Conservation (phyloP, 2,888 invertebrate species). For the Argyra leucocephala region DNA sequence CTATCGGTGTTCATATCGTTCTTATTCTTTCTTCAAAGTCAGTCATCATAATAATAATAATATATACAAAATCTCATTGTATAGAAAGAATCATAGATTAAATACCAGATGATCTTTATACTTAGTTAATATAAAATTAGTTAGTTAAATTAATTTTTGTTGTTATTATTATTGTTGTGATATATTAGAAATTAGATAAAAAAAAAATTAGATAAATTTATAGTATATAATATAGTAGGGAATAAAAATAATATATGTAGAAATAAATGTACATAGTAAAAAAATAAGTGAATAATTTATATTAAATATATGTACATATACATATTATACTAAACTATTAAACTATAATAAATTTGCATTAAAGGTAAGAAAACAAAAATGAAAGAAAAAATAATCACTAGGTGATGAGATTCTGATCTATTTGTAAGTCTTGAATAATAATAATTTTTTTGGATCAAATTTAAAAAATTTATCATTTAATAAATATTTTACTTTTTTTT, state of each 20-base stretch:
- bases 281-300: not conserved
- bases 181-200: not conserved
- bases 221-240: no score
- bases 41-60: not conserved
- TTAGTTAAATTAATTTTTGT: not conserved
- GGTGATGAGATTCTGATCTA: not conserved
- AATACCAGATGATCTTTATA: not conserved
- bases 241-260: not conserved
- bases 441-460: not conserved
- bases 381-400: no score
- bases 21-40: not conserved
- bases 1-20: not conserved
- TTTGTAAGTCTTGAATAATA: not conserved
- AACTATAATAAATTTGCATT: not conserved
- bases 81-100: not conserved
- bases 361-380: conserved; percentile 1
- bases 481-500: not conserved
- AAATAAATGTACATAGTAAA: not conserved
- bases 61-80: no score
- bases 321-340: no score
- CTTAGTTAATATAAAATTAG: not conserved
- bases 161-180: not conserved
- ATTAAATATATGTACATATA: not conserved
- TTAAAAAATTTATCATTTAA: not conserved
- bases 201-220: no score